Base-by-base conservation (phyloP, 2,113 vertebrate genomes). In the Meleagris gallopavo region DNA sequence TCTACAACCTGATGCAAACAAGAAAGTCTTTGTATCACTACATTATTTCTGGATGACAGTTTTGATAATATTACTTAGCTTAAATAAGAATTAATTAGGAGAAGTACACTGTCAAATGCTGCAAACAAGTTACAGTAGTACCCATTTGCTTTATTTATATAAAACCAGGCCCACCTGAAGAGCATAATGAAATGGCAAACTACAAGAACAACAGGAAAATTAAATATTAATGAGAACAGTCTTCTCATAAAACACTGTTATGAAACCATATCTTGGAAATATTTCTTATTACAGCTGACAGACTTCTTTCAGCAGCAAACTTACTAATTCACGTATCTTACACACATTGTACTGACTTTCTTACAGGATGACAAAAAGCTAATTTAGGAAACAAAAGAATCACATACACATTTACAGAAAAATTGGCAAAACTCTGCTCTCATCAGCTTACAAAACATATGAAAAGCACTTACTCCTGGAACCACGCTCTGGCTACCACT, bases 391-490 rank as follows among this genome's bases (percentile, higher is more conserved):
- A 82, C n/a, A 29, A 67, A 34, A 41, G 55, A 77, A 60, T 88
- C 75, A 30, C 89, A 91, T 74, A 55, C 36, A 78, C 60, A 77
- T 34, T 34, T 76, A 52, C 15, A 90, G 65, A 80, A 90, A 70
- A 83, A 69, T 1, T 90, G 95, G 92, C 76, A 75, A 75, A 94
- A 83, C n/a, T 21, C n/a, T 43, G 30, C 16, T 71, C 82, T 67
- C 60, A 64, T 80, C 69, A 18, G 0, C 83, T 89, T 94, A 91
- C 69, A 86, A 89, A 94, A 74, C 76, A 83, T 30, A 87, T 6
- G 92, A 95, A 40, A 94, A 94, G 69, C 88, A 84, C 90, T 95
- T 32, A 76, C 64, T 93, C 32, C 93, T 95, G 94, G 91, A 94
- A 93, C n/a, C 45, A 36, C 52, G 91, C 89, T 95, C 87, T 95